Percentiles rank a stretch among this genome's conserved stretches.
These are phyloP conservation scores for Brachyalestes nurse DNA, from an alignment of 2,797 vertebrate genomes.

Conservation along the genomic window DNA sequence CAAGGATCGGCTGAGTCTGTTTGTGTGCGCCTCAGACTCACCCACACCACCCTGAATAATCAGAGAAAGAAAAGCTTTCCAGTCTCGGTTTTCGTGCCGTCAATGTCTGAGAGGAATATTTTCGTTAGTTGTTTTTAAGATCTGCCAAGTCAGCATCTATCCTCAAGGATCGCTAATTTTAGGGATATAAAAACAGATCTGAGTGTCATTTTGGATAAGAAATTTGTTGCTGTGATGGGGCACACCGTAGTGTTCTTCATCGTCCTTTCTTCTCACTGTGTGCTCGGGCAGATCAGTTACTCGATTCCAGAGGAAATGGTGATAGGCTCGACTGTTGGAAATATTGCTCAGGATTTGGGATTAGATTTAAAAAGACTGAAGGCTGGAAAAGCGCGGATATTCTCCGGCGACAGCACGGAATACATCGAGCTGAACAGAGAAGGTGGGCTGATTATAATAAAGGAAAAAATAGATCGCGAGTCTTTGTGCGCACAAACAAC, in stretches of 20 bases:
- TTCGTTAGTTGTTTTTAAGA: neutral
- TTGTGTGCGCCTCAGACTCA: neutral
- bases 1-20: neutral
- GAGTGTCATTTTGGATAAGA: too few relatives aligned
- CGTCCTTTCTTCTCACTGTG: slow-evolving; percentile 45
- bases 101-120: too few relatives aligned
- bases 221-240: neutral
- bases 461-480: slow-evolving; percentile 68
- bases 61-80: neutral
- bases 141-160: too few relatives aligned
- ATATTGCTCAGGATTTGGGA: slow-evolving; percentile 67
- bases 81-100: too few relatives aligned
- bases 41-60: neutral
- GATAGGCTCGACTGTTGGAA: slow-evolving; percentile 68
- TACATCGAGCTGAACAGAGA: slow-evolving; percentile 64
- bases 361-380: slow-evolving; percentile 61
- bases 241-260: slow-evolving; percentile 65
- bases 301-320: slow-evolving; percentile 51
- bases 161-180: too few relatives aligned
- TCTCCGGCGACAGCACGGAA: slow-evolving; percentile 63
- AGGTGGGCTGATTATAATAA: slow-evolving; percentile 63
- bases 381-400: slow-evolving; percentile 59
- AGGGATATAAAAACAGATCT: too few relatives aligned
- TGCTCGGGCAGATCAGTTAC: slow-evolving; percentile 45
- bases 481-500: slow-evolving; percentile 62